Conservation (phyloP, 2,797 vertebrate species). For the Siniperca obscura region DNA sequence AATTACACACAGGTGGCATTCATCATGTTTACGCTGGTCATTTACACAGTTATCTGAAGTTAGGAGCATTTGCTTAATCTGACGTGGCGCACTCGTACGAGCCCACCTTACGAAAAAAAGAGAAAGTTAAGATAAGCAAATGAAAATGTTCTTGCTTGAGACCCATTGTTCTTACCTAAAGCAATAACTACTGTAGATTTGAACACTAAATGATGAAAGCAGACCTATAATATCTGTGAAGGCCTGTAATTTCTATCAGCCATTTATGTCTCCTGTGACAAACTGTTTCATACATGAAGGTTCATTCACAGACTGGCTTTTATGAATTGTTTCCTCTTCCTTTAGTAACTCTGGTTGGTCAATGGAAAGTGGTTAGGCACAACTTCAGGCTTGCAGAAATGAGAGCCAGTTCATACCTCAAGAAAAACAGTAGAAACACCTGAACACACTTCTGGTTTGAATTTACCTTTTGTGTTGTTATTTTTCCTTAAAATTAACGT, state of each 20-base stretch:
- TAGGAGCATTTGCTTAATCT: too few relatives aligned
- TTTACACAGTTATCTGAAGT: too few relatives aligned
- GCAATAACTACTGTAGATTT: not conserved
- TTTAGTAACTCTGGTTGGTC: conserved; percentile 11
- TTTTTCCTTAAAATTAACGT: not conserved
- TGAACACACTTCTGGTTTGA: not conserved
- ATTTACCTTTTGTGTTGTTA: not conserved
- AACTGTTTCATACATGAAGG: not conserved
- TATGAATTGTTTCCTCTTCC: conserved; percentile 26
- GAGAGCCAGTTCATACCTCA: not conserved
- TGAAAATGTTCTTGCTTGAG: too few relatives aligned
- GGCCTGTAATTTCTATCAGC: conserved; percentile 24
- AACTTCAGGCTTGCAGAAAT: not conserved
- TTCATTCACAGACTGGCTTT: conserved; percentile 11
- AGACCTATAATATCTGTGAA: not conserved
- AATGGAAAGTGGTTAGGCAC: conserved; percentile 18
- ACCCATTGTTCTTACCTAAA: too few relatives aligned
- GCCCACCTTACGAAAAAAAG: too few relatives aligned
- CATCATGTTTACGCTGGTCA: too few relatives aligned
- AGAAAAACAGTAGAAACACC: not conserved
- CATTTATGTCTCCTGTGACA: not conserved
- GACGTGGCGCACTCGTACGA: too few relatives aligned
- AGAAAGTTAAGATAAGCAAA: too few relatives aligned
- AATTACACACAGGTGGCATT: too few relatives aligned
- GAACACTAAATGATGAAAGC: not conserved